A percentile compares a stretch with the other conserved stretches of the same genome.
Conservation (phyloP, 2,113 vertebrate species). For the Aspiorhynchus laticeps region DNA sequence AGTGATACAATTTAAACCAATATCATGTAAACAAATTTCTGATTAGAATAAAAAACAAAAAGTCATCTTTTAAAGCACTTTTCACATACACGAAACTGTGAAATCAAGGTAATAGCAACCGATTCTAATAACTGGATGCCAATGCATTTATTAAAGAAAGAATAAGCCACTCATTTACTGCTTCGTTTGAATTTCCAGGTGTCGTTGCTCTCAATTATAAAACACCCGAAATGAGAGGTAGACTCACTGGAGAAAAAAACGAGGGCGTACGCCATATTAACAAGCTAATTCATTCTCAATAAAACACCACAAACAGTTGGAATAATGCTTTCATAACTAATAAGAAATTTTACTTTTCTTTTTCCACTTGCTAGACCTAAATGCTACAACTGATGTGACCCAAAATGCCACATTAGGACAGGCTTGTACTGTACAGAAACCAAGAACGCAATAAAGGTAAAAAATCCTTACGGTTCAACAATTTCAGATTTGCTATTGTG, state of each 20-base stretch:
- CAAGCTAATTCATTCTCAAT: background rate
- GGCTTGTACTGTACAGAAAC: slow-evolving; percentile 25
- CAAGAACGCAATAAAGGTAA: background rate
- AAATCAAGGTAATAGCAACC: slow-evolving; percentile 33
- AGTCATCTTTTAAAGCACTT: slow-evolving; percentile 24
- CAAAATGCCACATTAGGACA: slow-evolving; percentile 4
- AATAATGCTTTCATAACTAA: slow-evolving; percentile 17
- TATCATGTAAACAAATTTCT: slow-evolving; percentile 56
- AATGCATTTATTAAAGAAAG: slow-evolving; percentile 30
- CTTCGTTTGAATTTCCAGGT: background rate
- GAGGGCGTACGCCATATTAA: background rate
- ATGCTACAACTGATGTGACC: slow-evolving; percentile 29
- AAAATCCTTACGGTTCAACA: slow-evolving; percentile 14
- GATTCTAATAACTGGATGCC: slow-evolving; percentile 2
- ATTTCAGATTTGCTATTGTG: slow-evolving; percentile 22
- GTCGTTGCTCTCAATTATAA: slow-evolving; percentile 21
- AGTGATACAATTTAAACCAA: slow-evolving; percentile 61
- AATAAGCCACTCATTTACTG: slow-evolving; percentile 6
- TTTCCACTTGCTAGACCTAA: slow-evolving; percentile 12
- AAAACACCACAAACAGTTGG: background rate
- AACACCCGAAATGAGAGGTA: slow-evolving; percentile 13
- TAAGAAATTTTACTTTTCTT: background rate
- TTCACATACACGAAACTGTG: slow-evolving; percentile 11
- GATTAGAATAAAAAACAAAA: slow-evolving; percentile 28
- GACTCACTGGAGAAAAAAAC: background rate